A percentile compares a stretch with the other conserved stretches of the same genome.
phyloP scores from a whole-genome alignment of 2,888 invertebrate species.

The Osedax frankpressi region DNA sequence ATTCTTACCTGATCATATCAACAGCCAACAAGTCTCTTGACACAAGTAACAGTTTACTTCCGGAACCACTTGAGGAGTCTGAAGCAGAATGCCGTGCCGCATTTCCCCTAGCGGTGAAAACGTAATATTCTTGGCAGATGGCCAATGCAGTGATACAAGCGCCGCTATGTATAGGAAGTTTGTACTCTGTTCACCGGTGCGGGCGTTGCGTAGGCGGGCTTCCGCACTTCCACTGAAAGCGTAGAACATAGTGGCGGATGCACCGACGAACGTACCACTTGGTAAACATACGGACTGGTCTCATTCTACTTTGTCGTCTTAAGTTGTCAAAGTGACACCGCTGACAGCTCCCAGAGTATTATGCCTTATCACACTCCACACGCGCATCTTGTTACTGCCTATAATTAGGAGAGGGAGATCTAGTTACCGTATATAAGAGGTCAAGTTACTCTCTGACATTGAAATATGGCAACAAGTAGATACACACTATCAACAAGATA shows the following conservation, averaged over 20 bases:
- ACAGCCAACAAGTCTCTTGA: conserved; percentile 40
- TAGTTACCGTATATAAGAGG: not conserved
- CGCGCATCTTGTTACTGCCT: conserved; percentile 33
- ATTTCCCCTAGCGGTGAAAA: conserved; percentile 34
- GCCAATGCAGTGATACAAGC: conserved; percentile 35
- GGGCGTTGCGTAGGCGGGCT: conserved; percentile 35
- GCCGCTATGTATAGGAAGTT: conserved; percentile 33
- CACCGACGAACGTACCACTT: not conserved
- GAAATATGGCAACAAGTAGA: conserved; percentile 35
- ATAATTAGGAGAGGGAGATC: not conserved
- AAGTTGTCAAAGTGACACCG: not conserved
- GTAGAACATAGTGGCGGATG: conserved; percentile 32
- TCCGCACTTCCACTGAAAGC: conserved; percentile 34
- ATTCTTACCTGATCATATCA: conserved; percentile 29
- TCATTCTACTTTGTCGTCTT: conserved; percentile 36
- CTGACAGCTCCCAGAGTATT: conserved; percentile 20
- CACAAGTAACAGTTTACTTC: conserved; percentile 33
- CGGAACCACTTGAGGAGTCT: conserved; percentile 36
- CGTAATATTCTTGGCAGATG: conserved; percentile 37
- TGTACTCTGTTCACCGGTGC: conserved; percentile 33
- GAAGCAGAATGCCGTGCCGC: conserved; percentile 29
- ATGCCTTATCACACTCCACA: conserved; percentile 29
- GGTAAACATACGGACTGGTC: conserved; percentile 29
- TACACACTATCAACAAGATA: conserved; percentile 34
- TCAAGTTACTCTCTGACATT: too few species aligned